Conservation (phyloP, 1,140 invertebrate genomes). For the Ceratoteleas bidentatus region DNA sequence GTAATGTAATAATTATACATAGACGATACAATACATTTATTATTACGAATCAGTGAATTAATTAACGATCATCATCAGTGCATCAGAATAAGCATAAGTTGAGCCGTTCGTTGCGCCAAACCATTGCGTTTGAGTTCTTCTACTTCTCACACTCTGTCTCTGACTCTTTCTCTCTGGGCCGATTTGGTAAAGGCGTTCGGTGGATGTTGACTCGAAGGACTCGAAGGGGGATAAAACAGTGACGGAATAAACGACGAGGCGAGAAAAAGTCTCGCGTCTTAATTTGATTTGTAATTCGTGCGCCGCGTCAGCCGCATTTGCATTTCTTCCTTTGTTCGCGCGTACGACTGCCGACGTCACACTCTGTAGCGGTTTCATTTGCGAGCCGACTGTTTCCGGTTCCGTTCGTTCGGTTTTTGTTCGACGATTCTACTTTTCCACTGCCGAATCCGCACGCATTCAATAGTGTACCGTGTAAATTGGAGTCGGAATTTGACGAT, state of each 20-base stretch:
- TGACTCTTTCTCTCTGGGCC: conserved; percentile 75
- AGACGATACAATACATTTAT: conserved; percentile 78
- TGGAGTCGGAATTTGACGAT: too few relatives aligned
- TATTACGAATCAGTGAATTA: conserved; percentile 74
- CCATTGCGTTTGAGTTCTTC: conserved; percentile 78
- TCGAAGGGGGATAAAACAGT: conserved; percentile 12
- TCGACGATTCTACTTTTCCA: conserved; percentile 1
- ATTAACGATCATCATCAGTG: conserved; percentile 76
- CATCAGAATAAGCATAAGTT: conserved; percentile 81
- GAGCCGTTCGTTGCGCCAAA: conserved; percentile 79
- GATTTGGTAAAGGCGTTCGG: conserved; percentile 79
- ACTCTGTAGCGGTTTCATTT: conserved; percentile 39
- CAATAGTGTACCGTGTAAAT: too few relatives aligned
- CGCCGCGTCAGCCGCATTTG: conserved; percentile 48
- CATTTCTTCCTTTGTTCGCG: conserved; percentile 60
- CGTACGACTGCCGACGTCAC: conserved; percentile 31
- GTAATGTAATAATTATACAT: conserved; percentile 81
- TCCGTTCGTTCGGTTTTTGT: conserved; percentile 1
- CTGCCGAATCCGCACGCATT: too few relatives aligned
- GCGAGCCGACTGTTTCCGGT: neutral
- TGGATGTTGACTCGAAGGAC: conserved; percentile 76
- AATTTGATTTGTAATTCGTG: conserved; percentile 58
- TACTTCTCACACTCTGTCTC: conserved; percentile 40
- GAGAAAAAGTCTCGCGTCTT: conserved; percentile 15
- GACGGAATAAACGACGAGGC: conserved; percentile 26